Evolutionary conservation across 2,113 vertebrate species (phyloP).

Genomic region (Sarotherodon lohbergeri): DNA sequence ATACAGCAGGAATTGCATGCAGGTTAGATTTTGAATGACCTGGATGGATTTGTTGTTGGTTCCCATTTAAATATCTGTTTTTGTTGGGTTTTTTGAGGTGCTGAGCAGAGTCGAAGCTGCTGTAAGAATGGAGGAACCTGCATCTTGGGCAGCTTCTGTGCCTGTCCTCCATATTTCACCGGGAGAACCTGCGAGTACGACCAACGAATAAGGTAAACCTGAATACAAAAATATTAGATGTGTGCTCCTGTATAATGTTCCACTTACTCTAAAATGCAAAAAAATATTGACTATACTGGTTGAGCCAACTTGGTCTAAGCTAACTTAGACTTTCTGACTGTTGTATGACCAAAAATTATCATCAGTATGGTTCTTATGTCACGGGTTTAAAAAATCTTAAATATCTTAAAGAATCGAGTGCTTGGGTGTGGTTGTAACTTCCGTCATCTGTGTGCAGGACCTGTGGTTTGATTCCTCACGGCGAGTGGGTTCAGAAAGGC

Average conservation of each 20-base stretch:
- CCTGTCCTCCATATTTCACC: constrained; percentile 65
- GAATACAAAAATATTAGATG: neutral
- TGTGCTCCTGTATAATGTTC: neutral
- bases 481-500: constrained; percentile 62
- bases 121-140: constrained; percentile 73
- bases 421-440: neutral
- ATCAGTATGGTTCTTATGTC: neutral
- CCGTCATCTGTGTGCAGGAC: constrained; percentile 9
- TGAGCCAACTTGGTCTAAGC: neutral
- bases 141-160: constrained; percentile 72
- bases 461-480: constrained; percentile 57
- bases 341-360: neutral
- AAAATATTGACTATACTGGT: neutral
- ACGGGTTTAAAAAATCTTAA: neutral
- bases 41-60: neutral
- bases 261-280: neutral
- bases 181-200: constrained; percentile 69
- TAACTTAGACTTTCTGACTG: neutral
- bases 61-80: neutral
- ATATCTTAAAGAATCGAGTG: neutral
- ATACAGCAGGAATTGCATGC: neutral
- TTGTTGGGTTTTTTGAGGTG: constrained; percentile 24
- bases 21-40: neutral
- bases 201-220: constrained; percentile 49
- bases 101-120: constrained; percentile 69